Conservation (phyloP, 2,888 invertebrate species). For the Pristionchus entomophagus region DNA sequence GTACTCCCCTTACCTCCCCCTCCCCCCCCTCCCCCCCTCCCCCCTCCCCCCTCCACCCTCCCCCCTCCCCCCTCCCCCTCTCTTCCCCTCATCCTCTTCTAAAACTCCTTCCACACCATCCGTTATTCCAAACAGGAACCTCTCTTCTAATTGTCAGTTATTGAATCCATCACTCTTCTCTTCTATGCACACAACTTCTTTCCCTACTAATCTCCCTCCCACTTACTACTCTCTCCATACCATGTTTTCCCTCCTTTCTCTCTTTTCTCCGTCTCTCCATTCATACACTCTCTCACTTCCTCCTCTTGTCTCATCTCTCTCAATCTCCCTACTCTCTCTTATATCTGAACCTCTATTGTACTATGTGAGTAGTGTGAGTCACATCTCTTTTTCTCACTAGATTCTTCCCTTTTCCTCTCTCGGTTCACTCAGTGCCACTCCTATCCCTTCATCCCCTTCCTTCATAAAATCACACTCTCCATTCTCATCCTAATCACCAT, state of each 20-base stretch:
- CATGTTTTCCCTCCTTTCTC: neutral
- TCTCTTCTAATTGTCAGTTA: conserved; percentile 25
- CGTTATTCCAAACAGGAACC: neutral
- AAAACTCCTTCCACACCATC: neutral
- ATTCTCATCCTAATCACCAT: neutral
- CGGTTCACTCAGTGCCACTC: neutral
- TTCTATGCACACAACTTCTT: conserved; percentile 21
- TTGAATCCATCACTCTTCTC: conserved; percentile 31
- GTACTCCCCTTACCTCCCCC: too few relatives aligned
- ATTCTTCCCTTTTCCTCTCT: neutral
- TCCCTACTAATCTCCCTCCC: conserved; percentile 27
- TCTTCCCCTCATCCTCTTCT: neutral
- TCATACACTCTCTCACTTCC: neutral
- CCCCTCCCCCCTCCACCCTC: too few relatives aligned
- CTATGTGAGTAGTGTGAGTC: conserved; percentile 35
- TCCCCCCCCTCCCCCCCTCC: too few relatives aligned
- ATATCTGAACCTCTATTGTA: conserved; percentile 17
- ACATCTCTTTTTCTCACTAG: conserved; percentile 8
- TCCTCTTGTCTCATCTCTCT: neutral
- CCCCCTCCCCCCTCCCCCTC: neutral
- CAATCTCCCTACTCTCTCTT: neutral
- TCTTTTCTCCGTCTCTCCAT: conserved; percentile 28
- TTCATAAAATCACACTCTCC: neutral
- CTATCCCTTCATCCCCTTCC: neutral
- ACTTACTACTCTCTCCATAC: neutral